Evolutionary conservation across 2,797 vertebrate species (phyloP), one percentile per base, ranked within the genome.

Genomic region (Crenichthys baileyi): DNA sequence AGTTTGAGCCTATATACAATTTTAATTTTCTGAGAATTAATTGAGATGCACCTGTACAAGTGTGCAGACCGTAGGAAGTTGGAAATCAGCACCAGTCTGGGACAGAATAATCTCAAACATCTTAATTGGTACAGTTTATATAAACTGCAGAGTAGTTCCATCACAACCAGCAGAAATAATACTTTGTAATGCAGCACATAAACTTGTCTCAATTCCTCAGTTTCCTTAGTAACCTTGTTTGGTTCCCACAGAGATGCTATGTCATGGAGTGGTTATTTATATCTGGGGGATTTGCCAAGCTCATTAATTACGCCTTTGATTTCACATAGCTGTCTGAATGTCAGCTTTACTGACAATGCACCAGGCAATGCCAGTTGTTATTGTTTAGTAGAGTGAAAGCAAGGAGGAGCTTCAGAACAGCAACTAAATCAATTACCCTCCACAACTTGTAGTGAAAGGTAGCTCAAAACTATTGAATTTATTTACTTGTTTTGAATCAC

Each of bases 401-500:
- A 76, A 86, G 75, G 87, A 77, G 46, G 76, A 71, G 80, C 78
- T 77, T 80, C 77, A 79, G 80, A 88, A 83, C 82, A 56, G 78
- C 15, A 56, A 79, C 91, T 83, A 81, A 80, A 90, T 89, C 85
- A 90, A 94, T 93, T 90, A 91, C 84, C 82, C 77, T 85, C 80
- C 55, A 68, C 71, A 82, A 88, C 82, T 56, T 46, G 22, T 73
- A 72, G 86, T 82, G 87, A 83, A 90, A 88, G 84, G 89, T 87
- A 89, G 90, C 88, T 80, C 78, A 87, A 82, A 91, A 87, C 83
- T 11, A 20, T 82, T 55, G 72, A 81, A 77, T 31, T 85, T 85
- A 87, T 82, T 90, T 86, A 90, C 90, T 84, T 48, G 75, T 67
- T 91, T 83, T 89, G 88, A 93, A 88, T 89, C 85, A 85, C 88